phyloP scores from a whole-genome alignment of 2,888 invertebrate species.

The Sialis fuliginosa region DNA sequence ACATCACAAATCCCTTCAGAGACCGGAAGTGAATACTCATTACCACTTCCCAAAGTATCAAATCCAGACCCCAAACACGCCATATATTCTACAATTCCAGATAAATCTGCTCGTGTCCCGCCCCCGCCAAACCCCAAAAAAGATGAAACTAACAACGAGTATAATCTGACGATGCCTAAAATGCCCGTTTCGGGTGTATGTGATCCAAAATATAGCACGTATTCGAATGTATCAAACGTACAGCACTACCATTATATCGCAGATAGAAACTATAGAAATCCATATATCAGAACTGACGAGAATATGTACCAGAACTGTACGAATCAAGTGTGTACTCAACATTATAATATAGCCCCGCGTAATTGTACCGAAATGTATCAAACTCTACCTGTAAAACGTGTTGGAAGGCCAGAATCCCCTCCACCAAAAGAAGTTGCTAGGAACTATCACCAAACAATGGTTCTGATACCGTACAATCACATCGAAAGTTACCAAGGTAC shows the following conservation, averaged over 20 bases:
- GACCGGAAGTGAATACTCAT: constrained; percentile 6
- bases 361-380: constrained; percentile 21
- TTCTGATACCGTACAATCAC: constrained; percentile 46
- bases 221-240: not conserved
- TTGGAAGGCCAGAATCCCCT: constrained; percentile 46
- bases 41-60: constrained; percentile 4
- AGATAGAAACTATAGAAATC: constrained; percentile 2
- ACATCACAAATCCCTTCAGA: constrained; percentile 16
- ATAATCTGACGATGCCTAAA: not conserved
- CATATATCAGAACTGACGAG: constrained; percentile 26
- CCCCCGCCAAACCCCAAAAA: not conserved
- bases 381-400: constrained; percentile 22
- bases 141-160: constrained; percentile 2
- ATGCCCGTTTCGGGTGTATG: not conserved
- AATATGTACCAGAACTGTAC: constrained; percentile 35
- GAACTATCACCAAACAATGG: constrained; percentile 48
- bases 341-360: constrained; percentile 18
- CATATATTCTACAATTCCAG: constrained; percentile 5
- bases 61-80: constrained; percentile 7
- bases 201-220: not conserved
- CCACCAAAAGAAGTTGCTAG: constrained; percentile 40
- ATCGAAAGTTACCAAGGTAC: constrained; percentile 19
- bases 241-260: constrained; percentile 3
- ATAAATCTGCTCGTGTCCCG: not conserved
- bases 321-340: constrained; percentile 17